A percentile compares a stretch with the other conserved stretches of the same genome.
Evolutionary conservation across 2,113 vertebrate species (phyloP).

Genomic region (Glaucidium brasilianum): DNA sequence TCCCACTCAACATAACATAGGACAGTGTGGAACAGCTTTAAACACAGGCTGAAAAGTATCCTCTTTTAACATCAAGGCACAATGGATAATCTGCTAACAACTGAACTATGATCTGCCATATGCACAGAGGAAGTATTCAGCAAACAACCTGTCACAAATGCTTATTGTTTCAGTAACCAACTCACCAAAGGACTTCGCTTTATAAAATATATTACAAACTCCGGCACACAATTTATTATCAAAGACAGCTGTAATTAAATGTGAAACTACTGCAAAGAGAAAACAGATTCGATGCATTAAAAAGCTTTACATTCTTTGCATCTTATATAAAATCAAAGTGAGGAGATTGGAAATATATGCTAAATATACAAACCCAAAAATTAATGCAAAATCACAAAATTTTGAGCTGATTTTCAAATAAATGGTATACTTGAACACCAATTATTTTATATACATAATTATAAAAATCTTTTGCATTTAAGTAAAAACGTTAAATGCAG

Average conservation of each 20-base stretch:
- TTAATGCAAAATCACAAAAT: neutral
- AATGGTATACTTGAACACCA: neutral
- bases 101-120: constrained; percentile 44
- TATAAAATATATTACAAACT: neutral
- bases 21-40: neutral
- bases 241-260: neutral
- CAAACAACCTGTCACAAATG: constrained; percentile 54
- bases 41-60: neutral
- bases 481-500: neutral
- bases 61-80: neutral
- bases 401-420: neutral
- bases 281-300: neutral
- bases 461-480: neutral
- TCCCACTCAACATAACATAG: neutral
- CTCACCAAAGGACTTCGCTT: neutral
- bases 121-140: constrained; percentile 45
- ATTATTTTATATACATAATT: neutral
- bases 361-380: neutral
- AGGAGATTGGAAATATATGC: neutral
- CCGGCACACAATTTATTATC: neutral
- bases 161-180: constrained; percentile 3
- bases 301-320: neutral
- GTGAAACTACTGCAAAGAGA: neutral
- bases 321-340: neutral
- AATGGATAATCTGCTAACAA: neutral